These are phyloP conservation scores for Iselma pallidipennis DNA, from an alignment of 2,888 invertebrate species.

Conservation along the genomic window DNA sequence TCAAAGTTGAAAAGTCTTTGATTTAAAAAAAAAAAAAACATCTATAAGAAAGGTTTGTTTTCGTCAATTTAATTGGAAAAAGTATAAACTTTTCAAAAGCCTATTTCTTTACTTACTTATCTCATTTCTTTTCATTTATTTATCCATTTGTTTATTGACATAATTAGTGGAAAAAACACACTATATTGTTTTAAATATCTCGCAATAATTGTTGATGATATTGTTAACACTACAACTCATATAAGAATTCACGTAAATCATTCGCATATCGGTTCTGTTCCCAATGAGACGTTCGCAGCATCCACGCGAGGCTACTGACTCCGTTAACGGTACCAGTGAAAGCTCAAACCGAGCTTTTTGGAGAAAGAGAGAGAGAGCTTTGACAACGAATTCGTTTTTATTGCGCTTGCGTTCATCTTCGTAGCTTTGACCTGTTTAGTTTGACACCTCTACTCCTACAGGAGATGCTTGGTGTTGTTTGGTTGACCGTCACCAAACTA, in stretches of 20 bases:
- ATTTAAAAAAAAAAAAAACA: too few relatives aligned
- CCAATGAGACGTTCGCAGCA: slow-evolving; percentile 28
- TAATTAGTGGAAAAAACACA: neutral
- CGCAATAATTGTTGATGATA: neutral
- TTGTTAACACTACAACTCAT: neutral
- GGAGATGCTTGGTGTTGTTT: slow-evolving; percentile 33
- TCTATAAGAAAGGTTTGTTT: too few relatives aligned
- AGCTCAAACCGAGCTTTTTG: slow-evolving; percentile 44
- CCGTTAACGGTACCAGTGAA: slow-evolving; percentile 42
- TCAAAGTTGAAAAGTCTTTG: too few relatives aligned
- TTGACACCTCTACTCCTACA: slow-evolving; percentile 47
- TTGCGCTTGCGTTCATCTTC: slow-evolving; percentile 43
- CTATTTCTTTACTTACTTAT: neutral
- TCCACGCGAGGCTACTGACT: slow-evolving; percentile 50
- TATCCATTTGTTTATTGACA: neutral
- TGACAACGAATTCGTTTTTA: slow-evolving; percentile 17
- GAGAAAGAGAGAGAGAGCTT: slow-evolving; percentile 20
- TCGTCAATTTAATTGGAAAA: too few relatives aligned
- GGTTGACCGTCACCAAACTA: neutral
- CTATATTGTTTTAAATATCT: neutral
- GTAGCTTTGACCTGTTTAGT: slow-evolving; percentile 46
- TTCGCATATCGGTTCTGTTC: neutral
- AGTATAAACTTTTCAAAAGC: too few relatives aligned
- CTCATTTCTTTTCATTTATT: neutral
- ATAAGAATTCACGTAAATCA: neutral